Percentiles rank a stretch among this genome's conserved stretches.
These are phyloP conservation scores for Pseudomugil tenellus DNA, from an alignment of 2,797 vertebrate genomes.

Conservation along the genomic window DNA sequence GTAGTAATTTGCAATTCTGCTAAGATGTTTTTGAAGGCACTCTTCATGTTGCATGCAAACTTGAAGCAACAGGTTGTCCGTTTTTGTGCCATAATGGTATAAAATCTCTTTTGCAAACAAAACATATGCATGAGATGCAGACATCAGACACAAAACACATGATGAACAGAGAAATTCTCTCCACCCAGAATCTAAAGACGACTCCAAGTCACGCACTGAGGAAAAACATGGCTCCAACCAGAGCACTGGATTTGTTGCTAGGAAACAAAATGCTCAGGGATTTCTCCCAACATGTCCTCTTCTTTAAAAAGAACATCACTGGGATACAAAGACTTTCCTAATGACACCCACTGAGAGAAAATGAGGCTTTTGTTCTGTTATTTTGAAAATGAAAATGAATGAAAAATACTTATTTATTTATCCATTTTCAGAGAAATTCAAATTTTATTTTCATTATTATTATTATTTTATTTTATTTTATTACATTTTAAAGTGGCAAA, in stretches of 20 bases:
- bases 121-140: conserved; percentile 5
- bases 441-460: too few relatives aligned
- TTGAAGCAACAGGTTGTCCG: background rate
- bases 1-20: too few relatives aligned
- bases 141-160: background rate
- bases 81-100: background rate
- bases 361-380: conserved; percentile 21
- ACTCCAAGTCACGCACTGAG: conserved; percentile 53
- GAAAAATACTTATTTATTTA: too few relatives aligned
- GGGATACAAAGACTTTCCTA: conserved; percentile 20
- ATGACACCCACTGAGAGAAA: conserved; percentile 9
- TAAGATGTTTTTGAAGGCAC: background rate
- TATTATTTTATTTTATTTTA: too few relatives aligned
- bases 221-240: conserved; percentile 42
- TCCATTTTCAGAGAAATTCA: too few relatives aligned
- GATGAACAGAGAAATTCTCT: conserved; percentile 17
- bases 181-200: conserved; percentile 32
- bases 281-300: conserved; percentile 44
- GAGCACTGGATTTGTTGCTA: conserved; percentile 67
- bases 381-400: too few relatives aligned
- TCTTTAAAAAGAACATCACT: conserved; percentile 43
- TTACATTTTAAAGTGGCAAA: conserved; percentile 19
- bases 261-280: conserved; percentile 62
- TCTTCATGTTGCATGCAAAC: background rate
- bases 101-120: background rate